phyloP scores from a whole-genome alignment of 2,113 vertebrate species.

The Cricetomys ansorgei region DNA sequence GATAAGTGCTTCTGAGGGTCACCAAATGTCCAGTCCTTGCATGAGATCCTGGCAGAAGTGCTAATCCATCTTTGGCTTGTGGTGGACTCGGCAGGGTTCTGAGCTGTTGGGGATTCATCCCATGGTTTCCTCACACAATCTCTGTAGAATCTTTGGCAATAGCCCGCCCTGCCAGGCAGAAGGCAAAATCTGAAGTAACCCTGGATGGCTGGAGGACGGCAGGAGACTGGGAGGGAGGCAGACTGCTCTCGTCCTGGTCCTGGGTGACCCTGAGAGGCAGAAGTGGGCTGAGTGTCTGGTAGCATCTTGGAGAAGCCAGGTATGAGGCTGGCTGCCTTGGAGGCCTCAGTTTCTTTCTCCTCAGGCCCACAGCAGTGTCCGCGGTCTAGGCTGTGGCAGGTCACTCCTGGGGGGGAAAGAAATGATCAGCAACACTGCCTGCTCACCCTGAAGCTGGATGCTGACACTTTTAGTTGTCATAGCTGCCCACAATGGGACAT shows the following conservation, averaged over 20 bases:
- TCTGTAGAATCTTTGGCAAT: conserved; percentile 73
- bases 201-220: background rate
- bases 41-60: background rate
- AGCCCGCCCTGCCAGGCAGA: background rate
- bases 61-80: conserved; percentile 69
- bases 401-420: conserved; percentile 77
- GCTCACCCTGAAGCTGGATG: background rate
- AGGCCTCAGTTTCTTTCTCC: background rate
- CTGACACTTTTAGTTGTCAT: background rate
- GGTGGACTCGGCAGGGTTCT: background rate
- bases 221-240: background rate
- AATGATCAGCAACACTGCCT: background rate
- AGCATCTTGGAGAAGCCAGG: conserved; percentile 8
- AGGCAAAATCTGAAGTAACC: conserved; percentile 35
- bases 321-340: background rate
- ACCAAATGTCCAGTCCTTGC: background rate
- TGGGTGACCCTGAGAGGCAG: background rate
- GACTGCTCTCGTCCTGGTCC: background rate
- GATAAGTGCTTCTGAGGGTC: background rate
- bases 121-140: background rate
- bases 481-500: background rate
- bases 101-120: background rate
- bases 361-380: background rate
- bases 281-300: background rate
- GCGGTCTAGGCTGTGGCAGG: background rate